A percentile compares a stretch with the other conserved stretches of the same genome.
Conservation (phyloP, 2,797 vertebrate genomes). For the Cyclura pinguis region DNA sequence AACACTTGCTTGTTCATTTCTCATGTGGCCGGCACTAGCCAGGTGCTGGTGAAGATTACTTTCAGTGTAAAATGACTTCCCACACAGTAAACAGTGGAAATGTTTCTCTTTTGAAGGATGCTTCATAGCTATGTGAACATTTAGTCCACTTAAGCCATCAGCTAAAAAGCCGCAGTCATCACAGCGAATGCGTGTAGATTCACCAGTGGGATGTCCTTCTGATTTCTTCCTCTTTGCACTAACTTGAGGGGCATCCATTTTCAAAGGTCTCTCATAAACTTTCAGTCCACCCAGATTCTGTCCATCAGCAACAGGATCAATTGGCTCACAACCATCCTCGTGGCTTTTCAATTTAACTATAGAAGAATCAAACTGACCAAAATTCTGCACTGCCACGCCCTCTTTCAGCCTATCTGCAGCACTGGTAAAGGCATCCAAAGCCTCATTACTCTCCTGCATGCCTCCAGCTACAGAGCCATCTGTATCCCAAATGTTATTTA, state of each 20-base stretch:
- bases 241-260: slow-evolving; percentile 63
- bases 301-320: slow-evolving; percentile 72
- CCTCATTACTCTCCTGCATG: slow-evolving; percentile 69
- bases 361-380: slow-evolving; percentile 88
- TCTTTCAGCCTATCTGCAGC: slow-evolving; percentile 69
- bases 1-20: slow-evolving; percentile 94
- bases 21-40: slow-evolving; percentile 92
- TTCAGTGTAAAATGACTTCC: slow-evolving; percentile 97
- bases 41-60: slow-evolving; percentile 98
- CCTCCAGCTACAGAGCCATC: slow-evolving; percentile 73
- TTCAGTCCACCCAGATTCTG: slow-evolving; percentile 51
- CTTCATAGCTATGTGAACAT: slow-evolving; percentile 99
- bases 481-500: slow-evolving; percentile 77
- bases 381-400: slow-evolving; percentile 77
- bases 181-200: slow-evolving; percentile 87
- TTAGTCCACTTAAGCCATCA: slow-evolving; percentile 94
- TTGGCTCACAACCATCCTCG: slow-evolving; percentile 77
- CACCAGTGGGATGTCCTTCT: slow-evolving; percentile 74
- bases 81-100: slow-evolving; percentile 96
- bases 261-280: slow-evolving; percentile 57
- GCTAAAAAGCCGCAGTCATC: slow-evolving; percentile 98
- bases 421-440: slow-evolving; percentile 69
- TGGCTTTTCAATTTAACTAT: slow-evolving; percentile 88
- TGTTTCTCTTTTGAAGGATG: slow-evolving; percentile 97
- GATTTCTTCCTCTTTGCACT: slow-evolving; percentile 77